A percentile compares a stretch with the other conserved stretches of the same genome.
Conservation (phyloP, 2,113 vertebrate genomes). For the Campylomormyrus tamandua region DNA sequence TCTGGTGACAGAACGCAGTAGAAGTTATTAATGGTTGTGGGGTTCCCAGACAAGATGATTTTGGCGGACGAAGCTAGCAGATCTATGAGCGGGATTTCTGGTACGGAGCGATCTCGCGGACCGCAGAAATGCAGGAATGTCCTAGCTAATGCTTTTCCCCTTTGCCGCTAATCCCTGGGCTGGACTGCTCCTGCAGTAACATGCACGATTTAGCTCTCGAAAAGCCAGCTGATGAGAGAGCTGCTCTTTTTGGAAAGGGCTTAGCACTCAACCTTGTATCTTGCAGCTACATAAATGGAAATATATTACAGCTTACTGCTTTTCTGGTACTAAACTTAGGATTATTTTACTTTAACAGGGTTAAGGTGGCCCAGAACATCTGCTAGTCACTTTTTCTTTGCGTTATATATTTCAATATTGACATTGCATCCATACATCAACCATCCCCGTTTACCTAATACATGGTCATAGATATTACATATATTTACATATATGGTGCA, state of each 20-base stretch:
- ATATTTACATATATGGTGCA: background rate
- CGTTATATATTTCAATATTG: background rate
- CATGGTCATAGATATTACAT: background rate
- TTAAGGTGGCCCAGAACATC: background rate
- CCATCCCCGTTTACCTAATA: background rate
- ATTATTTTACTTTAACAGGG: background rate
- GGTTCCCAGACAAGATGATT: background rate
- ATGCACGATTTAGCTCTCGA: constrained; percentile 1
- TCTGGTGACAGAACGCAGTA: background rate
- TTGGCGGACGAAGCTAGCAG: background rate
- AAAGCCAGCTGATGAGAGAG: background rate
- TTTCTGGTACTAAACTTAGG: background rate
- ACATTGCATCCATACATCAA: background rate
- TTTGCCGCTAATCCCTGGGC: background rate
- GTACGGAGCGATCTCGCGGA: background rate
- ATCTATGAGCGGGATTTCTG: background rate
- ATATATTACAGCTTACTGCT: background rate
- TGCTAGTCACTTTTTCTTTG: background rate
- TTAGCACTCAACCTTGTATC: background rate
- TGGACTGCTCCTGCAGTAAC: background rate
- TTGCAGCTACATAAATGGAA: background rate
- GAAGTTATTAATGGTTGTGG: background rate
- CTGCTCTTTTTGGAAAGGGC: background rate
- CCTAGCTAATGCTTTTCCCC: background rate
- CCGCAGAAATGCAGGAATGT: background rate